Percentiles rank a stretch among this genome's conserved stretches.
phyloP scores from a whole-genome alignment of 2,113 vertebrate genomes.

The Psittacula cyanocephala region DNA sequence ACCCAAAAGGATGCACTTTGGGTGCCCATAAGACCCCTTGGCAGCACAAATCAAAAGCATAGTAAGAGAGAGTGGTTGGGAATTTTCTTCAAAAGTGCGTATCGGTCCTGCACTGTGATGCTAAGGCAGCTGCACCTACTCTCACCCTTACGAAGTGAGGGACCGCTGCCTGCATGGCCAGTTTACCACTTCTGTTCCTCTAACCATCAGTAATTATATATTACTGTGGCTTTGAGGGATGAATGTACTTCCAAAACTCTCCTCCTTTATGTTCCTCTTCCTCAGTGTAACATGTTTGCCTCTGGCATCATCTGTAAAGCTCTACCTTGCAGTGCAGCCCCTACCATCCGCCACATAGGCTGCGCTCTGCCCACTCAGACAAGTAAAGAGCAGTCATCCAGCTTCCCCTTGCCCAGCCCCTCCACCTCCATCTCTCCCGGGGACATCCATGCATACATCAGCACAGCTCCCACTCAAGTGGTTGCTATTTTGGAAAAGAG shows the following conservation, averaged over 20 bases:
- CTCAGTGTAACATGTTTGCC: background rate
- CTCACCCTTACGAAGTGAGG: background rate
- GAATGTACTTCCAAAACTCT: background rate
- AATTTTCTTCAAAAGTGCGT: background rate
- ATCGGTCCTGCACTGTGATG: background rate
- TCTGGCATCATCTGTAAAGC: background rate
- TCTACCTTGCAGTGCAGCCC: background rate
- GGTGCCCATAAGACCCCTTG: background rate
- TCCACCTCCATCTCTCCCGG: background rate
- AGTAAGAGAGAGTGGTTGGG: background rate
- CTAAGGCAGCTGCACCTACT: background rate
- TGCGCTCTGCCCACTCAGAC: background rate
- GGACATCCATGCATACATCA: background rate
- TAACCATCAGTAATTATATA: background rate
- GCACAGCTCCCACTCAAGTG: slow-evolving; percentile 17
- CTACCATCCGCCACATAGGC: rapidly evolving
- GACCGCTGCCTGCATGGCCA: rapidly evolving
- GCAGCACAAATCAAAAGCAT: background rate
- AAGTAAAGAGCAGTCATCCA: background rate
- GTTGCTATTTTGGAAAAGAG: slow-evolving; percentile 55
- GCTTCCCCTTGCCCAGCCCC: background rate
- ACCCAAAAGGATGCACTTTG: background rate
- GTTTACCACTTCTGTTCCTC: background rate
- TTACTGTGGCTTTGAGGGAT: background rate
- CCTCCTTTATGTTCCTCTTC: background rate